Evolutionary conservation across 2,113 vertebrate species (phyloP).

Genomic region (Epinephelus moara): DNA sequence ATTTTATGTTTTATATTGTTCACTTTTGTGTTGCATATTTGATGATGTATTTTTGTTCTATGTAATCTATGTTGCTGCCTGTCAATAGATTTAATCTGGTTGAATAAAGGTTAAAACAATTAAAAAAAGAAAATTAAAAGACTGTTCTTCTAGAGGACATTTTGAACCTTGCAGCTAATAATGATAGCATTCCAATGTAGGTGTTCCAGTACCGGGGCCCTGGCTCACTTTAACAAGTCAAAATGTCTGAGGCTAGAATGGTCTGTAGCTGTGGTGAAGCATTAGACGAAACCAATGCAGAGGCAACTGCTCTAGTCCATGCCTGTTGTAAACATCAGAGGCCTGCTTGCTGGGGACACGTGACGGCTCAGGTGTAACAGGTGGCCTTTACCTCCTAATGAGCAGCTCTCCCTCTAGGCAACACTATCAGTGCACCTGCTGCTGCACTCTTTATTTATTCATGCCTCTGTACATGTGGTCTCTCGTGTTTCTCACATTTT

Average conservation of each 20-base stretch:
- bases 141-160: not conserved
- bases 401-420: conserved; percentile 75
- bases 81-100: too few relatives aligned
- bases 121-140: not conserved
- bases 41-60: too few relatives aligned
- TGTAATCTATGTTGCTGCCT: too few relatives aligned
- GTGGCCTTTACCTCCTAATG: conserved; percentile 83
- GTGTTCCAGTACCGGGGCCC: not conserved
- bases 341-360: conserved; percentile 40
- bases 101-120: too few relatives aligned
- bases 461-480: conserved; percentile 72
- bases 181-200: not conserved
- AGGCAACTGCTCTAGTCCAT: not conserved
- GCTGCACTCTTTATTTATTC: conserved; percentile 82
- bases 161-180: not conserved
- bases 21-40: too few relatives aligned
- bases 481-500: conserved; percentile 77
- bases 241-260: not conserved
- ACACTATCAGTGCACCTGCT: conserved; percentile 83
- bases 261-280: not conserved
- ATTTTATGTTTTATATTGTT: too few relatives aligned
- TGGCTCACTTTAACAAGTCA: not conserved
- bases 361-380: conserved; percentile 76
- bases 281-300: conserved; percentile 25
- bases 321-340: conserved; percentile 53